A percentile compares a stretch with the other conserved stretches of the same genome.
These are phyloP conservation scores for Riptortus pedestris DNA, from an alignment of 1,140 invertebrate genomes.

Conservation along the genomic window DNA sequence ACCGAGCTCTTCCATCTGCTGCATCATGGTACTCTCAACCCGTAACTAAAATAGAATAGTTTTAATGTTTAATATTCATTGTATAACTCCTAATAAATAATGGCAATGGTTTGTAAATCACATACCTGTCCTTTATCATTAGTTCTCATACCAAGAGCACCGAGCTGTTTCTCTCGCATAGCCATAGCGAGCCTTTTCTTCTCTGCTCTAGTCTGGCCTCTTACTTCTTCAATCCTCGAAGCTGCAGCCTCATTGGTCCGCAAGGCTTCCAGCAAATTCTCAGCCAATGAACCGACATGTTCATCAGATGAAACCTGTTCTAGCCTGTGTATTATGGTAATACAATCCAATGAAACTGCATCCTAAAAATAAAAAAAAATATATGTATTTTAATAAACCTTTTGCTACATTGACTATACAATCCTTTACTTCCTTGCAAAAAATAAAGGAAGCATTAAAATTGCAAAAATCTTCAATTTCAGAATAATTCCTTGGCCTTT, in stretches of 20 bases:
- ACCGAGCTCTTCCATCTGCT: conserved; percentile 87
- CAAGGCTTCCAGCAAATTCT: conserved; percentile 85
- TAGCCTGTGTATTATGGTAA: conserved; percentile 84
- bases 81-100: too few species aligned
- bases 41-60: conserved; percentile 58
- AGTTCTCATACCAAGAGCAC: conserved; percentile 87
- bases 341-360: conserved; percentile 72
- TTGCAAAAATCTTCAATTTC: too few species aligned
- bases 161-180: conserved; percentile 89
- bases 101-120: too few species aligned
- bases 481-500: too few species aligned
- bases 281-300: conserved; percentile 90
- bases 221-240: conserved; percentile 77
- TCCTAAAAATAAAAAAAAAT: conserved; percentile 41
- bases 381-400: too few species aligned
- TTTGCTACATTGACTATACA: too few species aligned
- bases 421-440: too few species aligned
- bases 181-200: conserved; percentile 97
- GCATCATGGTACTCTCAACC: conserved; percentile 76
- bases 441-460: too few species aligned
- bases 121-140: conserved; percentile 83
- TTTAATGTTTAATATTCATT: too few species aligned
- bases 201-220: conserved; percentile 81
- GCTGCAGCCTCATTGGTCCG: conserved; percentile 73
- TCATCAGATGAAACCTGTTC: conserved; percentile 97